A percentile compares a stretch with the other conserved stretches of the same genome.
Conservation (phyloP, 2,797 vertebrate species). For the Rhinoraja longicauda region DNA sequence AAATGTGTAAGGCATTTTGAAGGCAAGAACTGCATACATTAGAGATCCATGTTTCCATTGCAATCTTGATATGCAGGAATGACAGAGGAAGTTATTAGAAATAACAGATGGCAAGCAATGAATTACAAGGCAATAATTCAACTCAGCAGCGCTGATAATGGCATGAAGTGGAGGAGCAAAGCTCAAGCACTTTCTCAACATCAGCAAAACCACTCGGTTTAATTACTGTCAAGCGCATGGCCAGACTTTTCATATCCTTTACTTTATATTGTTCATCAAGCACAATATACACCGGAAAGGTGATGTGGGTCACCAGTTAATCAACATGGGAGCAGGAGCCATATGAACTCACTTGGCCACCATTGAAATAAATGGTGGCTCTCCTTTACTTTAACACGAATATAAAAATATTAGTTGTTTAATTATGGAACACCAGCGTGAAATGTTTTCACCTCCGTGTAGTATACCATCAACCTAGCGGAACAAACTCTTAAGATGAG, state of each 20-base stretch:
- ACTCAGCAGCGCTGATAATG: not conserved
- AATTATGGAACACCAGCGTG: not conserved
- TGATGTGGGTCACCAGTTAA: not conserved
- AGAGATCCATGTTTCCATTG: not conserved
- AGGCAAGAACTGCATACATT: not conserved
- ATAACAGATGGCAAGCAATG: constrained; percentile 3
- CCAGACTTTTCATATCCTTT: not conserved
- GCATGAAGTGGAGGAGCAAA: not conserved
- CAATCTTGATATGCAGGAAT: not conserved
- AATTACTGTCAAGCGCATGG: not conserved
- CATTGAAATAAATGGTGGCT: not conserved
- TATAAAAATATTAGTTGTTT: not conserved
- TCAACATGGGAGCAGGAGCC: not conserved
- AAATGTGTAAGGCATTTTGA: not conserved
- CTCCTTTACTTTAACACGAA: not conserved
- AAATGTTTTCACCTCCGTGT: not conserved
- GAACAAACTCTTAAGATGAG: not conserved
- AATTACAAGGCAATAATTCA: constrained; percentile 28
- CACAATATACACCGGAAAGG: not conserved
- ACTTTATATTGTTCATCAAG: not conserved
- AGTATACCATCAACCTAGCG: not conserved
- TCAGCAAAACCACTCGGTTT: not conserved
- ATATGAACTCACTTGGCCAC: not conserved
- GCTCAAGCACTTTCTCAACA: constrained; percentile 1
- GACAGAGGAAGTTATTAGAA: constrained; percentile 19